Percentiles rank a stretch among this genome's conserved stretches.
Conservation (phyloP, 2,888 invertebrate genomes). For the Mesorhabditis spiculigera region DNA sequence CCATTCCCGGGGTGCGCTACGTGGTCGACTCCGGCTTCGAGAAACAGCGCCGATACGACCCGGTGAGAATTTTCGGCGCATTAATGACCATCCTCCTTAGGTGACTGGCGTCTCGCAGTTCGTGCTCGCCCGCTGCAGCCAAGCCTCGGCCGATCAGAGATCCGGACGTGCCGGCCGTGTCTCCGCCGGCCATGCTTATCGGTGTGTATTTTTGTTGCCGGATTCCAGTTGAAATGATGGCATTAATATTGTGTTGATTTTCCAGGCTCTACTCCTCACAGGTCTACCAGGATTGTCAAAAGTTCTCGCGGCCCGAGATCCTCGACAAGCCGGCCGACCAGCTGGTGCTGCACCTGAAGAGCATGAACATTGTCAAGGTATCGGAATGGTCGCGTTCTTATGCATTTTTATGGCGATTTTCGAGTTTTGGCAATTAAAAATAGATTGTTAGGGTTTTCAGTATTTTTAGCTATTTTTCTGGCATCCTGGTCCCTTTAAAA, state of each 20-base stretch:
- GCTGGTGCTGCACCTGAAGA: conserved; percentile 85
- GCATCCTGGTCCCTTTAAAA: too few relatives aligned
- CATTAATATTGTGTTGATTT: not conserved
- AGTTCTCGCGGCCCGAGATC: conserved; percentile 83
- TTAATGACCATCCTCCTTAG: too few relatives aligned
- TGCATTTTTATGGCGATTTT: too few relatives aligned
- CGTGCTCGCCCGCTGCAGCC: conserved; percentile 80
- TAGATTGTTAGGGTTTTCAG: too few relatives aligned
- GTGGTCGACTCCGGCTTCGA: conserved; percentile 84
- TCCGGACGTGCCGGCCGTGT: conserved; percentile 77
- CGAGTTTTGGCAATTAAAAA: too few relatives aligned
- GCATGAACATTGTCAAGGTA: conserved; percentile 83
- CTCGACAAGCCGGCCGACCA: conserved; percentile 88
- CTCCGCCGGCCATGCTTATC: conserved; percentile 76
- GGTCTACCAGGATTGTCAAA: conserved; percentile 81
- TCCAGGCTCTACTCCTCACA: conserved; percentile 80
- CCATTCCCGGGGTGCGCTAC: conserved; percentile 78
- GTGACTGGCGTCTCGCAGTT: conserved; percentile 73
- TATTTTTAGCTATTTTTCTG: too few relatives aligned
- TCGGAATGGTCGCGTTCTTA: not conserved
- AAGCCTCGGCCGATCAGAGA: conserved; percentile 90
- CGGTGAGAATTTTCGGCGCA: too few relatives aligned
- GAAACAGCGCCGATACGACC: conserved; percentile 33
- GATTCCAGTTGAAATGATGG: not conserved
- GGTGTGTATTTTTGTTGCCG: conserved; percentile 12